Base-by-base conservation (phyloP, 2,797 vertebrate species). In the Aphelocoma californica region DNA sequence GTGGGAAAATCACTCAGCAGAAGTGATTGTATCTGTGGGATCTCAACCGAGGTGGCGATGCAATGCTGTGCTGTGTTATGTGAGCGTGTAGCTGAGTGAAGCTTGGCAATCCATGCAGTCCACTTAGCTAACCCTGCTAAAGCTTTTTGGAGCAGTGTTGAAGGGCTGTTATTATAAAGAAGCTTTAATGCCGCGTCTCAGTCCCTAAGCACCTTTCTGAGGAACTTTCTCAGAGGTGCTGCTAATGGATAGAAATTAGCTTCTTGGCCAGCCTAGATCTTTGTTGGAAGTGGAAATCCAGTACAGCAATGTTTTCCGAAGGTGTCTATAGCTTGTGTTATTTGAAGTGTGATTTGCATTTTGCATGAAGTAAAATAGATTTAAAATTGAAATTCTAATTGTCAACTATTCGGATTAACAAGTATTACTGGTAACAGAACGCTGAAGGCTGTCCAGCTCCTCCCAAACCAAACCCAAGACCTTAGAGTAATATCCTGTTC, bases 391-490 rank as follows among this genome's bases (percentile, higher is more conserved):
- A 90, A 90, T 90, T 88, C 42, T 56, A 32, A 44, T 82, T 87
- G 86, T 67, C 42, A 84, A 1, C 64, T 95, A 8, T 90, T 96
- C 77, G 51, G 80, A 81, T 90, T 92, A 92, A 84, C 93, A 88
- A 90, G 92, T 94, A 92, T 86, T 94, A 74, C 90, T 70, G 78
- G 93, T 88, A 86, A 51, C 25, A 21, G n/a, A 73, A 48, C 4
- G 44, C 86, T 93, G 70, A 86, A 92, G 51, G 56, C 77, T 81
- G 56, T 81, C 57, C 54, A 78, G 74, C 74, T 85, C 48, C 74
- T 95, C 92, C 96, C 84, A 86, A 69, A 61, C 32, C 82, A 90
- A 79, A 79, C 73, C 42, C 47, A 81, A 66, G 53, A 62, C 78
- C 47, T 87, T 29, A 66, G 54, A 79, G 57, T 78, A 71, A 70